These are phyloP conservation scores for Heliconius himera DNA, from an alignment of 1,140 invertebrate species.

Conservation along the genomic window DNA sequence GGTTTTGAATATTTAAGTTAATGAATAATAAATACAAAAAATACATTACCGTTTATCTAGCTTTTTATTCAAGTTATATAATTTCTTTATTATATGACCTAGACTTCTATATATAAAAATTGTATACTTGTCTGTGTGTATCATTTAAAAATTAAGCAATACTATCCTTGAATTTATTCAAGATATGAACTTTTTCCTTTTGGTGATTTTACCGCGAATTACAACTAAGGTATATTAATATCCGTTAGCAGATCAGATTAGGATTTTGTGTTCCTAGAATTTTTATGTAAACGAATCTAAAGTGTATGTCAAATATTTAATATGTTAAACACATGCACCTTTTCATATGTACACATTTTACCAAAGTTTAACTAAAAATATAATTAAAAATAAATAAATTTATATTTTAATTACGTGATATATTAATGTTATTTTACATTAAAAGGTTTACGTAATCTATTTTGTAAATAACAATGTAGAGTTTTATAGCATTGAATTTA, in stretches of 20 bases:
- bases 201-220: background rate
- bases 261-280: background rate
- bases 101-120: background rate
- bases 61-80: background rate
- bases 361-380: background rate
- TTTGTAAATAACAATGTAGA: background rate
- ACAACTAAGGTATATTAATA: background rate
- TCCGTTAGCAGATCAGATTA: background rate
- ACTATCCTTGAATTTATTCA: background rate
- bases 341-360: background rate
- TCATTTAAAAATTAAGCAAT: background rate
- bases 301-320: background rate
- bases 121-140: background rate
- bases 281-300: background rate
- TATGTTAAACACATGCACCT: background rate
- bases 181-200: background rate
- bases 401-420: background rate
- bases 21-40: background rate
- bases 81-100: background rate
- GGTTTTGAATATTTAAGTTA: constrained; percentile 34
- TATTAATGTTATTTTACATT: background rate
- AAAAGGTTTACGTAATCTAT: background rate
- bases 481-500: constrained; percentile 1
- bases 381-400: background rate
- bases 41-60: constrained; percentile 3